A percentile compares a stretch with the other conserved stretches of the same genome.
Evolutionary conservation across 2,888 invertebrate genomes (phyloP).

Genomic region (Stenichneumon culpator): DNA sequence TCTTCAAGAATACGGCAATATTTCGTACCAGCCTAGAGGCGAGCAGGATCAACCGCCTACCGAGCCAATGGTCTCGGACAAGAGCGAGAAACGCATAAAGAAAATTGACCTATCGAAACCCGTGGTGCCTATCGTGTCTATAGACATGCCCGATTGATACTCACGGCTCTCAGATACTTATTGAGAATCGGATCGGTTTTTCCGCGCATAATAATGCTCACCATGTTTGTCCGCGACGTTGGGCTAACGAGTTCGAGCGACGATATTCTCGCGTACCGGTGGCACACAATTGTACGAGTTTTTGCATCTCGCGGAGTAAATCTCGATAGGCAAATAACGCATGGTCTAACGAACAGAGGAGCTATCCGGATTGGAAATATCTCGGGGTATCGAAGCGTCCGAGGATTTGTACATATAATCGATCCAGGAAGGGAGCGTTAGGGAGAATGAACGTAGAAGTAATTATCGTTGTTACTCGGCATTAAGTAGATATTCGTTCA

Average conservation of each 20-base stretch:
- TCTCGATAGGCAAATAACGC: background rate
- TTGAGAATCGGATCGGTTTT: conserved; percentile 35
- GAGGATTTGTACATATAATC: conserved; percentile 44
- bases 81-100: conserved; percentile 89
- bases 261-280: background rate
- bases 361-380: conserved; percentile 2
- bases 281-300: conserved; percentile 15
- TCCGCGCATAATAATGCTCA: conserved; percentile 26
- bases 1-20: conserved; percentile 99
- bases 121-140: conserved; percentile 95
- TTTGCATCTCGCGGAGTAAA: background rate
- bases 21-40: conserved; percentile 92
- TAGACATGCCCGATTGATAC: conserved; percentile 95
- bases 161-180: conserved; percentile 72
- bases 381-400: background rate
- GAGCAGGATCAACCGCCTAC: conserved; percentile 85
- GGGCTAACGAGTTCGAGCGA: background rate
- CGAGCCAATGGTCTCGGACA: conserved; percentile 86
- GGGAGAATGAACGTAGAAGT: conserved; percentile 3
- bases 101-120: conserved; percentile 94
- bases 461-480: conserved; percentile 6
- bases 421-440: background rate
- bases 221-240: conserved; percentile 2
- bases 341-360: conserved; percentile 10
- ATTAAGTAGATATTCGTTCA: conserved; percentile 36